Percentiles rank a stretch among this genome's conserved stretches.
These are phyloP conservation scores for Cuniculus paca DNA, from an alignment of 2,797 vertebrate species.

Conservation along the genomic window DNA sequence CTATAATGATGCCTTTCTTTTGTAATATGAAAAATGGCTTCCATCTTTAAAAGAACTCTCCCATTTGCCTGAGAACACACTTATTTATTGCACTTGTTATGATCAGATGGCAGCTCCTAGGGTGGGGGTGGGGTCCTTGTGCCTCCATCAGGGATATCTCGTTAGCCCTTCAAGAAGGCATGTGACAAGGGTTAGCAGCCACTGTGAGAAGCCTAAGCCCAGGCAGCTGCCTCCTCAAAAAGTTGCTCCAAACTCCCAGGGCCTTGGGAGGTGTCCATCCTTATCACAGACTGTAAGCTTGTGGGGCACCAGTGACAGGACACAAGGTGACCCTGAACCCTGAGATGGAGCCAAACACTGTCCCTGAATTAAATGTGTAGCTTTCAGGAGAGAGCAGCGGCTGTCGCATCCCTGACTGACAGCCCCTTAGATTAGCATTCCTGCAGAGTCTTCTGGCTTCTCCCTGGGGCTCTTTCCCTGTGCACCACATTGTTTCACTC, in stretches of 20 bases:
- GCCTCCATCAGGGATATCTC: not conserved
- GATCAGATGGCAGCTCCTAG: not conserved
- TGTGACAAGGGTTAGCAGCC: not conserved
- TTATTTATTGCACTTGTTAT: not conserved
- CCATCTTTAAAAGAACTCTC: constrained; percentile 38
- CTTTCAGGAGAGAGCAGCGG: not conserved
- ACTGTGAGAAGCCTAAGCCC: not conserved
- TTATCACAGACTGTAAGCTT: not conserved
- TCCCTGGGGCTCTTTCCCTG: constrained; percentile 12
- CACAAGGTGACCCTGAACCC: constrained; percentile 48
- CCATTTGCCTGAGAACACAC: not conserved
- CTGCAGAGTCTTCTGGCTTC: constrained; percentile 40
- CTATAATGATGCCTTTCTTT: constrained; percentile 1
- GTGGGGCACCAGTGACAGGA: not conserved
- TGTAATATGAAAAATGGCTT: constrained; percentile 47
- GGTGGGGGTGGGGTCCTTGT: not conserved
- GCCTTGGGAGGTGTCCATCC: not conserved
- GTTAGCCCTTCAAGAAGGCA: not conserved
- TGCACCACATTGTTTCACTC: not conserved
- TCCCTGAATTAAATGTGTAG: not conserved
- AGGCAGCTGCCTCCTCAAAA: not conserved
- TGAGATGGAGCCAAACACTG: constrained; percentile 17
- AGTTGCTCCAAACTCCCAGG: not conserved
- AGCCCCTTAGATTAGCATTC: not conserved
- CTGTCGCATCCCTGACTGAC: not conserved